Percentiles rank a stretch among this genome's conserved stretches.
phyloP scores from a whole-genome alignment of 1,140 invertebrate genomes.

The Drosophila erecta region DNA sequence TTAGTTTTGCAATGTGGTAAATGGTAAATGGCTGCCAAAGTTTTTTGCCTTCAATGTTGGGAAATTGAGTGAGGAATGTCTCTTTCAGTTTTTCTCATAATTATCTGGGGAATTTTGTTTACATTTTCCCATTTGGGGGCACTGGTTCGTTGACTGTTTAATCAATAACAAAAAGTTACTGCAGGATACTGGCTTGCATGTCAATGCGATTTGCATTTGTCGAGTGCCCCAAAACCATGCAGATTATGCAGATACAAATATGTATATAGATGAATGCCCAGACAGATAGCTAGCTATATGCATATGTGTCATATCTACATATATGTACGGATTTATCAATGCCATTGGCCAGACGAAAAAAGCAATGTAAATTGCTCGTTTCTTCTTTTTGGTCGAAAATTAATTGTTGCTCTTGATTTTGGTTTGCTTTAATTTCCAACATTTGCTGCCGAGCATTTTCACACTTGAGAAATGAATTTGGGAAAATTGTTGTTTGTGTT shows the following conservation, averaged over 20 bases:
- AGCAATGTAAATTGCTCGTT: slow-evolving; percentile 9
- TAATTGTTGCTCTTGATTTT: slow-evolving; percentile 40
- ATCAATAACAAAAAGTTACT: slow-evolving; percentile 64
- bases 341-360: slow-evolving; percentile 18
- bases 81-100: slow-evolving; percentile 22
- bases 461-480: slow-evolving; percentile 38
- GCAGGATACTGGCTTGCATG: slow-evolving; percentile 60
- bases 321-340: slow-evolving; percentile 39
- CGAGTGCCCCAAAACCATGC: slow-evolving; percentile 29
- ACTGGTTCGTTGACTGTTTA: slow-evolving; percentile 64
- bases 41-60: slow-evolving; percentile 24
- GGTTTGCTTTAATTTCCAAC: slow-evolving; percentile 17
- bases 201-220: slow-evolving; percentile 58
- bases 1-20: slow-evolving; percentile 39
- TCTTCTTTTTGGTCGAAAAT: slow-evolving; percentile 8
- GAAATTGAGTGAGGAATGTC: slow-evolving; percentile 33
- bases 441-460: slow-evolving; percentile 27
- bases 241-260: slow-evolving; percentile 19
- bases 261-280: not conserved
- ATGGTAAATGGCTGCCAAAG: slow-evolving; percentile 45
- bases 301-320: slow-evolving; percentile 3
- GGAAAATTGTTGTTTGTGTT: slow-evolving; percentile 7
- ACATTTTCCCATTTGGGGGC: slow-evolving; percentile 9
- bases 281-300: not conserved
- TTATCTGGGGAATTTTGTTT: slow-evolving; percentile 48